These are phyloP conservation scores for Speoplatyrhinus poulsoni DNA, from an alignment of 2,113 vertebrate species.

Conservation along the genomic window DNA sequence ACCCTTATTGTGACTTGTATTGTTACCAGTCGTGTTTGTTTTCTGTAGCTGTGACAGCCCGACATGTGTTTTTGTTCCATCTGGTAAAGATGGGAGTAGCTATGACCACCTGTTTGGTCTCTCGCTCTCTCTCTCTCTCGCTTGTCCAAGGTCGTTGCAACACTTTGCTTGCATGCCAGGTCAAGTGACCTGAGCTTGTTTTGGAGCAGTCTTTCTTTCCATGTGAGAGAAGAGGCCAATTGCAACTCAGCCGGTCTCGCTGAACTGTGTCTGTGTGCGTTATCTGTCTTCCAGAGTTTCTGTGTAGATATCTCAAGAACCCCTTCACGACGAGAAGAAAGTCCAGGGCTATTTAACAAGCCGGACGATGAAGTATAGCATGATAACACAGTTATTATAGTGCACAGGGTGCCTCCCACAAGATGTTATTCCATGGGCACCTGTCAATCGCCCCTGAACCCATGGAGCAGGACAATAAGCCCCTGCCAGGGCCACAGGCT, in stretches of 20 bases:
- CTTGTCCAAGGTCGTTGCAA: constrained; percentile 17
- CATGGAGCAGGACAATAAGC: too few species aligned
- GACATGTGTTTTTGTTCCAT: constrained; percentile 11
- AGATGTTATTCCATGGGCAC: too few species aligned
- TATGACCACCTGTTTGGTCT: background rate
- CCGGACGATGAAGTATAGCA: too few species aligned
- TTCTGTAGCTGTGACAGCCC: background rate
- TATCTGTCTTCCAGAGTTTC: too few species aligned
- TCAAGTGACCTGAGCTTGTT: constrained; percentile 9
- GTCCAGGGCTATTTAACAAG: too few species aligned
- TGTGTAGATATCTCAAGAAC: too few species aligned
- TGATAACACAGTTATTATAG: too few species aligned
- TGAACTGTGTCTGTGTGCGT: constrained; percentile 1
- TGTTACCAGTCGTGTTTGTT: background rate
- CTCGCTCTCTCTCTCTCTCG: background rate
- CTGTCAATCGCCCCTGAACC: too few species aligned
- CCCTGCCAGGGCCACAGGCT: too few species aligned
- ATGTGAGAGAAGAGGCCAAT: background rate
- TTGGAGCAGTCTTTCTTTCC: constrained; percentile 4
- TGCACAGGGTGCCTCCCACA: too few species aligned
- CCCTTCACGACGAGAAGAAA: too few species aligned
- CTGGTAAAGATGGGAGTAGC: background rate
- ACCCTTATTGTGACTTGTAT: background rate
- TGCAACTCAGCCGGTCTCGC: constrained; percentile 15
- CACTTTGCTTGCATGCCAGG: background rate